phyloP scores from a whole-genome alignment of 2,888 invertebrate species.

The Lepidonotus clava region DNA sequence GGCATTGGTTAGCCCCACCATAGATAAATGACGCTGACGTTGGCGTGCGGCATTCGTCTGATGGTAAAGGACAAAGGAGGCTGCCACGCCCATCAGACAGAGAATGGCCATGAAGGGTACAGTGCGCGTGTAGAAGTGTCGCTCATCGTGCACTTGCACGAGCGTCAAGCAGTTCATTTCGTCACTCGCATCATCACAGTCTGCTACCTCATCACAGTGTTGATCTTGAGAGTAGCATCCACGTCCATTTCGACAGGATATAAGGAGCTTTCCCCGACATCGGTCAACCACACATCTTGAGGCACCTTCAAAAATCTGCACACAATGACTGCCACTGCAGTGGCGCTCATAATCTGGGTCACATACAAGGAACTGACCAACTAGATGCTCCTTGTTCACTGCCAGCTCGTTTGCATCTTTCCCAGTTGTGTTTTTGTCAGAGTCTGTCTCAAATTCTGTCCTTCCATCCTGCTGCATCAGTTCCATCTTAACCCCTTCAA shows the following conservation, averaged over 20 bases:
- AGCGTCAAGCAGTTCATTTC: constrained; percentile 35
- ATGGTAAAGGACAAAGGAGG: constrained; percentile 39
- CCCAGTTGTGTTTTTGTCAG: neutral
- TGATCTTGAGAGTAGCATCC: constrained; percentile 15
- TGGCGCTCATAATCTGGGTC: constrained; percentile 8
- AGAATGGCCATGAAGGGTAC: constrained; percentile 51
- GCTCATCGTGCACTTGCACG: constrained; percentile 40
- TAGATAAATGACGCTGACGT: constrained; percentile 41
- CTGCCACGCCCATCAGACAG: constrained; percentile 40
- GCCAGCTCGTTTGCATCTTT: neutral
- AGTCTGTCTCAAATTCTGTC: neutral
- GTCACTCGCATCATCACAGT: constrained; percentile 32
- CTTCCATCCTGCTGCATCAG: constrained; percentile 14
- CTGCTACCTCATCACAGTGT: constrained; percentile 29
- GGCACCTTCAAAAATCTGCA: constrained; percentile 1
- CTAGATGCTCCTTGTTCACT: constrained; percentile 5
- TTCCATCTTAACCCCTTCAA: neutral
- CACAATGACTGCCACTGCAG: constrained; percentile 35
- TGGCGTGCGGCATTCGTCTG: constrained; percentile 42
- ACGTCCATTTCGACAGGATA: constrained; percentile 23
- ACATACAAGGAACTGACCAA: constrained; percentile 19
- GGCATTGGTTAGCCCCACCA: constrained; percentile 44
- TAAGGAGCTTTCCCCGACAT: neutral
- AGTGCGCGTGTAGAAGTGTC: constrained; percentile 42
- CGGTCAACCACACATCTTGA: neutral